Conservation (phyloP, 1,140 invertebrate species). For the Drosophila arawakana region DNA sequence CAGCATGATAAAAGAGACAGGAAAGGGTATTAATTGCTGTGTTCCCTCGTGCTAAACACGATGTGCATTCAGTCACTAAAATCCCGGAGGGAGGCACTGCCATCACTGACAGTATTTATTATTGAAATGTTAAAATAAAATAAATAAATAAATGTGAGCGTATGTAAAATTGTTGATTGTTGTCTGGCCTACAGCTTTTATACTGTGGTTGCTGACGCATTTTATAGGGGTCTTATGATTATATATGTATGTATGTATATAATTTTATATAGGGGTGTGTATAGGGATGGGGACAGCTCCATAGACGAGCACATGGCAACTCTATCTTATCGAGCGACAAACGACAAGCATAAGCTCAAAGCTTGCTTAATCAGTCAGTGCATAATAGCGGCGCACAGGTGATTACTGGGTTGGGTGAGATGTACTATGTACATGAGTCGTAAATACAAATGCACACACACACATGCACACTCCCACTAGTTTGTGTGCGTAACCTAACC, state of each 20-base stretch:
- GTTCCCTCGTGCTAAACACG: conserved; percentile 15
- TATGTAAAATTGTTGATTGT: conserved; percentile 49
- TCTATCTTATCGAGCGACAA: conserved; percentile 43
- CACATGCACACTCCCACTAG: neutral
- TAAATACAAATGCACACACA: neutral
- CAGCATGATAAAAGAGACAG: neutral
- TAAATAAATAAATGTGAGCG: conserved; percentile 63
- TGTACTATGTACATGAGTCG: conserved; percentile 1
- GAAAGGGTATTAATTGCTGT: neutral
- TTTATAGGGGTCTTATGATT: conserved; percentile 48
- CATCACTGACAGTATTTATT: conserved; percentile 54
- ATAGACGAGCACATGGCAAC: conserved; percentile 22
- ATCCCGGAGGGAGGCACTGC: conserved; percentile 26
- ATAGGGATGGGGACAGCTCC: conserved; percentile 17
- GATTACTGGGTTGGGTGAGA: conserved; percentile 28
- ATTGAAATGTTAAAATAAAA: conserved; percentile 73
- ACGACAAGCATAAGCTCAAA: conserved; percentile 49
- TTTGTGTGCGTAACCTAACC: conserved; percentile 41
- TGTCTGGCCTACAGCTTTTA: conserved; percentile 33
- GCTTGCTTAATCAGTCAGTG: conserved; percentile 50
- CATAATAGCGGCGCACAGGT: conserved; percentile 45
- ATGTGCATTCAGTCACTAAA: conserved; percentile 21
- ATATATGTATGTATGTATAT: neutral
- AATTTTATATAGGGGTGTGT: conserved; percentile 34
- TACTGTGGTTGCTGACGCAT: conserved; percentile 57